Conservation (phyloP, 1,140 invertebrate species). For the Pogonus chalceus region DNA sequence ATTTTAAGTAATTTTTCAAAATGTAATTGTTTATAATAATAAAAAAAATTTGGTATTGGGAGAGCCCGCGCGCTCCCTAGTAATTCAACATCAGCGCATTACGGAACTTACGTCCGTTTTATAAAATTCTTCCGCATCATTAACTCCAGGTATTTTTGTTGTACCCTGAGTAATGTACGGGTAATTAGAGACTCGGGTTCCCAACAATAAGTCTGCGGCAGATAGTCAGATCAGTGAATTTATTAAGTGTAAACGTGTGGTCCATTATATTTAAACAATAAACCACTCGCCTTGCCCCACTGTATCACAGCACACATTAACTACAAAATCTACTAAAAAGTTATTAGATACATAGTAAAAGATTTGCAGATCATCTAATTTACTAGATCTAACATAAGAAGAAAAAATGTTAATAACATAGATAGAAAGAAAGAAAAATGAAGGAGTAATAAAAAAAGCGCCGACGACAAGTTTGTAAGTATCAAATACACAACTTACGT, state of each 20-base stretch:
- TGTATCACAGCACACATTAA: constrained; percentile 24
- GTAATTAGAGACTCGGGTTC: constrained; percentile 77
- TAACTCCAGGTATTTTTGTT: constrained; percentile 84
- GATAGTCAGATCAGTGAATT: neutral
- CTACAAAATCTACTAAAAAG: constrained; percentile 14
- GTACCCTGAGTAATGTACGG: constrained; percentile 82
- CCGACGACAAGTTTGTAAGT: constrained; percentile 12
- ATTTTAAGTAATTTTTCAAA: constrained; percentile 6
- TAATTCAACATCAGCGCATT: neutral
- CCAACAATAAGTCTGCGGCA: constrained; percentile 67
- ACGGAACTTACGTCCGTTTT: constrained; percentile 80
- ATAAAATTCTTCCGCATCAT: constrained; percentile 86
- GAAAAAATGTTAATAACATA: neutral
- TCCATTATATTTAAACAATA: no score
- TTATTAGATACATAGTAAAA: no score
- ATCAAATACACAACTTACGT: constrained; percentile 67
- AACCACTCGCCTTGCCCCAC: no score
- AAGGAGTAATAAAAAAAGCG: constrained; percentile 26
- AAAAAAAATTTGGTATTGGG: no score
- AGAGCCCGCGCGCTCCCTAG: constrained; percentile 15
- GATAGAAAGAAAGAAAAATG: constrained; percentile 17
- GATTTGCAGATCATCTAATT: constrained; percentile 9
- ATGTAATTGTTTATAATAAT: no score
- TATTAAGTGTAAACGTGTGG: no score
- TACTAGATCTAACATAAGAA: neutral